Percentiles rank a stretch among this genome's conserved stretches.
phyloP scores from a whole-genome alignment of 2,797 vertebrate genomes.

The Melanotaenia boesemani region DNA sequence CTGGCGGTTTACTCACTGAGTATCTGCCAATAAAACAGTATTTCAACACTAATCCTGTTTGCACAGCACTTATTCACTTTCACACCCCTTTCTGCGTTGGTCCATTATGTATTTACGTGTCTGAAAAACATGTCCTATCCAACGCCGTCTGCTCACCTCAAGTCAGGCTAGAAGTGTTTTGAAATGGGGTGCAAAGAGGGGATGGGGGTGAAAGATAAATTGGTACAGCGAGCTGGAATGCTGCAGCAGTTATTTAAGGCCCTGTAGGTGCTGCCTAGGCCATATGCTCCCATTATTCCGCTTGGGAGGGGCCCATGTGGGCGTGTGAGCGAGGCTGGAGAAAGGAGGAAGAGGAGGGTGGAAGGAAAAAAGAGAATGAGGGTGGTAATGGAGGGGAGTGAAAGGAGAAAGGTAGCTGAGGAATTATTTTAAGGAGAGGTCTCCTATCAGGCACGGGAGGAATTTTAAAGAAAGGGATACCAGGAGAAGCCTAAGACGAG shows the following conservation, averaged over 20 bases:
- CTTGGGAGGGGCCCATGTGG: conserved; percentile 79
- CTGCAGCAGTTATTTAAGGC: conserved; percentile 84
- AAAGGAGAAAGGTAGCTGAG: conserved; percentile 62
- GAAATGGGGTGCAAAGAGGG: conserved; percentile 62
- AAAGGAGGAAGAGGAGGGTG: conserved; percentile 41
- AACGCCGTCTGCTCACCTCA: conserved; percentile 66
- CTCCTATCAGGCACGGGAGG: conserved; percentile 53
- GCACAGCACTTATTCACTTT: conserved; percentile 70
- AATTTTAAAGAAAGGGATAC: conserved; percentile 56
- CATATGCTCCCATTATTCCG: conserved; percentile 84
- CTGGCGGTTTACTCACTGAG: conserved; percentile 53
- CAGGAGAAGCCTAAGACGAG: conserved; percentile 60
- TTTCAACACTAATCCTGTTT: conserved; percentile 65
- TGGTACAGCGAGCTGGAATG: conserved; percentile 79
- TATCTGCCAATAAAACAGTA: conserved; percentile 68
- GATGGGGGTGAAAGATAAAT: conserved; percentile 74
- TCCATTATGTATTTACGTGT: conserved; percentile 65
- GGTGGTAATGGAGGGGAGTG: conserved; percentile 36
- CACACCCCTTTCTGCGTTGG: conserved; percentile 61
- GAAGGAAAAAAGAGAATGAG: conserved; percentile 35
- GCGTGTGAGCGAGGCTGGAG: conserved; percentile 63
- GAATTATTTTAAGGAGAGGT: conserved; percentile 76
- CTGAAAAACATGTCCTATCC: conserved; percentile 72
- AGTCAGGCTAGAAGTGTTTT: conserved; percentile 71
- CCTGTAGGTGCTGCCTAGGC: conserved; percentile 81